Evolutionary conservation across 1,140 invertebrate genomes (phyloP), one percentile per base, ranked within the genome.

Genomic region (Drosophila kurseongensis): DNA sequence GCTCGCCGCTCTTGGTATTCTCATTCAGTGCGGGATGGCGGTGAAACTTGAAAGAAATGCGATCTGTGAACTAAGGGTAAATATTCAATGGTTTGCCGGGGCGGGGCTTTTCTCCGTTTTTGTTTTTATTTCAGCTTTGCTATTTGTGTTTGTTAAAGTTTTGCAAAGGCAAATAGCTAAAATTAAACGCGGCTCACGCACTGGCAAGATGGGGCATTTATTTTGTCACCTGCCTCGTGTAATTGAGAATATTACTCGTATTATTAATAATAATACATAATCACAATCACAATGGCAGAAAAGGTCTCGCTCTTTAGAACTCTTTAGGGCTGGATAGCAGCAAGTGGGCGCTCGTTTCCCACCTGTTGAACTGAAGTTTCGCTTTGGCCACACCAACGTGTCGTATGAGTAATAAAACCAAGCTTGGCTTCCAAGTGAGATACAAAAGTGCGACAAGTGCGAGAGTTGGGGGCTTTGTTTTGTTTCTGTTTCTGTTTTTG

Each of bases 361-460:
- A 60, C 45, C 57, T 52, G 23, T 44, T 16, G 40, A 58, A 23
- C 14, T 48, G 44, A 47, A 77, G 36, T 75, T 77, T 45, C 50
- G 23, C 65, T 55, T 45, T 59, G 35, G 63, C 38, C 62, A 10
- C 42, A 14, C 32, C 63, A 57, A 75, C 65, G 63, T 60, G 80
- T 63, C 84, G 86, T 86, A 90, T 90, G 86, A 90, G 86, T 88
- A 90, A 90, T 90, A 86, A 86, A 77, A 44, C 27, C 40, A 41
- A 69, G 62, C 50, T 77, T 50, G 55, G 42, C 74, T 66, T 71
- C 51, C 65, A 71, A 42, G 61, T 75, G 47, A 61, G 72, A 68
- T 62, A 65, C 69, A 47, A 69, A 86, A 81, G 78, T 76, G 81
- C 58, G 80, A 80, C 72, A 85, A 86, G 78, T 66, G 63, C 61